A percentile compares a stretch with the other conserved stretches of the same genome.
phyloP scores from a whole-genome alignment of 1,140 invertebrate genomes.

The Hyposmocoma kahamanoa region DNA sequence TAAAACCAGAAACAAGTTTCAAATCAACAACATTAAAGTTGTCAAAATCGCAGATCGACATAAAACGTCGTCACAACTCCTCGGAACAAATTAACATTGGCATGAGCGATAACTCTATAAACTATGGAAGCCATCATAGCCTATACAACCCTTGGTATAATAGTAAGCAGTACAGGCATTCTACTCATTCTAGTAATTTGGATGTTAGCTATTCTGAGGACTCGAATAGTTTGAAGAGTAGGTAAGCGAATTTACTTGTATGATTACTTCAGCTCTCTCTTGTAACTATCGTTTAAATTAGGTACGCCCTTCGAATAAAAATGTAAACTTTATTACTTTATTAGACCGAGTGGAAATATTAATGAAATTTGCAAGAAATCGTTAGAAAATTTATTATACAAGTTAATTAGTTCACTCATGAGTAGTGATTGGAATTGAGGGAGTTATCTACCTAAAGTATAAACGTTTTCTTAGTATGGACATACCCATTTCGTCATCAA shows the following conservation, averaged over 20 bases:
- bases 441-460: no score
- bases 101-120: slow-evolving; percentile 29
- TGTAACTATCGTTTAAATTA: no score
- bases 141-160: slow-evolving; percentile 53
- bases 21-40: slow-evolving; percentile 41
- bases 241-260: slow-evolving; percentile 27
- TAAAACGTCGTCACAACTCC: slow-evolving; percentile 73
- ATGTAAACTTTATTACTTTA: no score
- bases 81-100: slow-evolving; percentile 67
- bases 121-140: slow-evolving; percentile 51
- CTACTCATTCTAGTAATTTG: slow-evolving; percentile 53
- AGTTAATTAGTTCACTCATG: no score
- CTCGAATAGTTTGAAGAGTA: slow-evolving; percentile 68
- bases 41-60: slow-evolving; percentile 35
- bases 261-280: neutral
- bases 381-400: no score
- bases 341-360: no score
- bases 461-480: no score
- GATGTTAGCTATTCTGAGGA: slow-evolving; percentile 68
- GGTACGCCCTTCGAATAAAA: no score
- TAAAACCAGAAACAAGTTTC: slow-evolving; percentile 43
- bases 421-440: no score
- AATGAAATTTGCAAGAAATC: no score
- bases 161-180: slow-evolving; percentile 44
- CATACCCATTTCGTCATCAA: no score